Conservation (phyloP, 2,797 vertebrate species). For the Galagoides demidoff region DNA sequence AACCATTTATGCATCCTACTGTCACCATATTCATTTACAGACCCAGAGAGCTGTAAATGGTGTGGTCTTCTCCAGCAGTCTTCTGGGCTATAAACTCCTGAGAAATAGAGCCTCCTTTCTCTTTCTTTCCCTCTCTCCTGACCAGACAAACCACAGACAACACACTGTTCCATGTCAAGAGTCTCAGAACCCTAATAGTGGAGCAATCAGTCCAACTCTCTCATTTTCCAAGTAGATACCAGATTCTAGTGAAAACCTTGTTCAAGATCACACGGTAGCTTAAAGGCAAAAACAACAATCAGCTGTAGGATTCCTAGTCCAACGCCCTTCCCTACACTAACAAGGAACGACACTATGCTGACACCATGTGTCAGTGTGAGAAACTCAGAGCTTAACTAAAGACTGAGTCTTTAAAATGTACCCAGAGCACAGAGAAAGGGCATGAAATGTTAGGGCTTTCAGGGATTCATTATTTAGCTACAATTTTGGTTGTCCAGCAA, state of each 20-base stretch:
- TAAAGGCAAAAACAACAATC: background rate
- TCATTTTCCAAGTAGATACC: background rate
- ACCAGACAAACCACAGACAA: background rate
- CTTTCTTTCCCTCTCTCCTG: background rate
- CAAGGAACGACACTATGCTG: background rate
- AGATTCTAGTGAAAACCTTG: background rate
- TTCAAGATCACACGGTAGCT: background rate
- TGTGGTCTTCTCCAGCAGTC: background rate
- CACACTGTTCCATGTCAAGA: background rate
- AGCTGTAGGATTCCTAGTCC: background rate
- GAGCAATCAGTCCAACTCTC: background rate
- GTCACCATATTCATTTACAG: background rate
- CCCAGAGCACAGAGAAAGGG: slow-evolving; percentile 31
- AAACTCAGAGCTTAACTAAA: slow-evolving; percentile 15
- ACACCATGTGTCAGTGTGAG: background rate
- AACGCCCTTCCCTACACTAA: background rate
- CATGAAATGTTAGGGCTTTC: background rate
- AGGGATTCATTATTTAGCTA: slow-evolving; percentile 54
- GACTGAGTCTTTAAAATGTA: background rate
- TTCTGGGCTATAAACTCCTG: background rate
- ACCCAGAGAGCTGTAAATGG: background rate
- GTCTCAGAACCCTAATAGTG: background rate
- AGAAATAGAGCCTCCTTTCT: background rate
- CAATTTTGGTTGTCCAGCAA: background rate
- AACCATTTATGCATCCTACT: background rate